Conservation (phyloP, 2,113 vertebrate genomes). For the Pterocles orientalis region DNA sequence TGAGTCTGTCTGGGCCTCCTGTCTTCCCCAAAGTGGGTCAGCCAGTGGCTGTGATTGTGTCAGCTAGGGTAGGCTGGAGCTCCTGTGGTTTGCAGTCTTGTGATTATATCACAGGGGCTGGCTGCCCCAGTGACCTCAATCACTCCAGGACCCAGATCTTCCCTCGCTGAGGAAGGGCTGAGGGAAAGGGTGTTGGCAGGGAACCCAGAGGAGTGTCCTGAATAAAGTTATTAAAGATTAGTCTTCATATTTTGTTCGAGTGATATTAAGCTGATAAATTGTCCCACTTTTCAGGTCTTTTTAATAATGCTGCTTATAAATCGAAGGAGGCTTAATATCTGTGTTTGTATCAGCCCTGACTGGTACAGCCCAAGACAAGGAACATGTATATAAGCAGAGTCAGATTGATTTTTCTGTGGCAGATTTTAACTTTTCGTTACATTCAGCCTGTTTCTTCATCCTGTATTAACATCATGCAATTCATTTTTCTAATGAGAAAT, state of each 20-base stretch:
- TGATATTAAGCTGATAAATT: background rate
- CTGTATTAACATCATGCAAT: background rate
- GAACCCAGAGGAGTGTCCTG: background rate
- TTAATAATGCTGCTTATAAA: background rate
- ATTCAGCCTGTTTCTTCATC: background rate
- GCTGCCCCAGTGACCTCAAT: slow-evolving; percentile 33
- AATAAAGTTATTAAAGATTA: background rate
- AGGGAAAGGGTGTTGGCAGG: background rate
- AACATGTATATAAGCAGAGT: background rate
- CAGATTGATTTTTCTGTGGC: background rate
- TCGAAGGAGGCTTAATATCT: background rate
- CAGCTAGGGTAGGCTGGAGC: rapidly evolving
- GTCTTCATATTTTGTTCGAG: background rate
- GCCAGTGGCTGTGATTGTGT: background rate
- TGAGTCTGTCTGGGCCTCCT: background rate
- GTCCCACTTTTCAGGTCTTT: slow-evolving; percentile 30
- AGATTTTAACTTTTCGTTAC: background rate
- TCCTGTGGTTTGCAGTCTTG: background rate
- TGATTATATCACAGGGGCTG: background rate
- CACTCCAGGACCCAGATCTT: background rate
- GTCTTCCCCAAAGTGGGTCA: background rate
- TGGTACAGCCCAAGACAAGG: background rate
- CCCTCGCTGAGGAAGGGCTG: background rate
- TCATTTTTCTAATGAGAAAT: background rate
- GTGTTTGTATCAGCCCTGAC: background rate